Conservation (phyloP, 2,797 vertebrate genomes). For the Hippopotamyrus pictus region DNA sequence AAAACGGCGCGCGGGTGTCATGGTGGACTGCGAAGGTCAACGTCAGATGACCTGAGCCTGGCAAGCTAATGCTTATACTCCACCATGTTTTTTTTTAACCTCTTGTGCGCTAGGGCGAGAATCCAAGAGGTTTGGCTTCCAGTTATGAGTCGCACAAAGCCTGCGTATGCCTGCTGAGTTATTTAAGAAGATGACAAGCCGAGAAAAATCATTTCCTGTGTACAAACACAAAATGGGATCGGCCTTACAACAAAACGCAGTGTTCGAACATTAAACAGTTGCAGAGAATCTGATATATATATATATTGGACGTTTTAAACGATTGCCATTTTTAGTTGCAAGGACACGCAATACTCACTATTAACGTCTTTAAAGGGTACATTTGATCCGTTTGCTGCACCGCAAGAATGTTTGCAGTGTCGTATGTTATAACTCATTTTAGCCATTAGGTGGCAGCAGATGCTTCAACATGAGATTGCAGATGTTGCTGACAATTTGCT, state of each 20-base stretch:
- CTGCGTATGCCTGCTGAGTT: neutral
- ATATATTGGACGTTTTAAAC: neutral
- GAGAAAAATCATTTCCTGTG: neutral
- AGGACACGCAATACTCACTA: neutral
- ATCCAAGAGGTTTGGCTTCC: neutral
- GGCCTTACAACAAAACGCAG: neutral
- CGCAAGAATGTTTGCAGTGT: neutral
- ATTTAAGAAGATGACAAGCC: neutral
- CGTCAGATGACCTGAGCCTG: slow-evolving; percentile 9
- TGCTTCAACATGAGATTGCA: slow-evolving; percentile 24
- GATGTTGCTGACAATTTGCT: neutral
- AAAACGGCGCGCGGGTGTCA: neutral
- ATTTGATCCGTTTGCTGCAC: neutral
- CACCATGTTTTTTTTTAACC: neutral
- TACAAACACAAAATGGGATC: neutral
- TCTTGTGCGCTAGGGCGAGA: neutral
- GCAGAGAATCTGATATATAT: neutral
- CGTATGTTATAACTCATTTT: slow-evolving; percentile 36
- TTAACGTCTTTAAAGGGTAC: neutral
- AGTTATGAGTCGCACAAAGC: neutral
- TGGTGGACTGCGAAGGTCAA: slow-evolving; percentile 15
- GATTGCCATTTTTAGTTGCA: neutral
- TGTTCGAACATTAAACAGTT: neutral
- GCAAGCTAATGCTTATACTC: neutral
- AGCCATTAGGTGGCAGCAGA: slow-evolving; percentile 57